A percentile compares a stretch with the other conserved stretches of the same genome.
phyloP scores from a whole-genome alignment of 2,797 vertebrate species.

The Pteronotus mesoamericanus region DNA sequence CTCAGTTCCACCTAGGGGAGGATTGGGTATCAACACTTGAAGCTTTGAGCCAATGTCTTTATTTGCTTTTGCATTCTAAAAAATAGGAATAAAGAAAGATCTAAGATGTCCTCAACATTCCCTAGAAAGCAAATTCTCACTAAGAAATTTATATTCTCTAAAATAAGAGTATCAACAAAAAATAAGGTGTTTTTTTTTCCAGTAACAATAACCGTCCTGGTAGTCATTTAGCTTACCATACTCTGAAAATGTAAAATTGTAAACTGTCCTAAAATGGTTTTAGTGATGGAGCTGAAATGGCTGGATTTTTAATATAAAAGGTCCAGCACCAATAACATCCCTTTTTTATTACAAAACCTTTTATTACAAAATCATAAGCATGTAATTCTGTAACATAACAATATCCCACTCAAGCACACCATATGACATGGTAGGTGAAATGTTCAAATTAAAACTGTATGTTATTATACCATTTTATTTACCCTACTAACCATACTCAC shows the following conservation, averaged over 20 bases:
- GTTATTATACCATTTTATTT: too few relatives aligned
- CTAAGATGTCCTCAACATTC: neutral
- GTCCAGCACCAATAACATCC: too few relatives aligned
- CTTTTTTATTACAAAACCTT: too few relatives aligned
- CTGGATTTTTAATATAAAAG: neutral
- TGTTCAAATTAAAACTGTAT: too few relatives aligned
- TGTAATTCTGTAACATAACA: too few relatives aligned
- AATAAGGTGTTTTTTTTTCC: neutral
- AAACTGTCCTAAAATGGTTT: neutral
- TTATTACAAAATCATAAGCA: too few relatives aligned
- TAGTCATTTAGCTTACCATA: neutral
- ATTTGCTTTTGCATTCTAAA: neutral
- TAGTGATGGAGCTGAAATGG: neutral
- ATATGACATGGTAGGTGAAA: too few relatives aligned
- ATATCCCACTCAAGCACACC: too few relatives aligned
- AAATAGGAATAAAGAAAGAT: neutral
- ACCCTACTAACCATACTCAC: too few relatives aligned
- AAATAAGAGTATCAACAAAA: neutral
- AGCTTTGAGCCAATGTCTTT: neutral
- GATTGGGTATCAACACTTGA: neutral
- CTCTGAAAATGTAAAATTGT: neutral
- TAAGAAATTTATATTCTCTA: neutral
- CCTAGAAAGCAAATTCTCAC: neutral
- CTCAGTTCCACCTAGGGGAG: rapidly evolving
- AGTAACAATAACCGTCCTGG: neutral